Conservation (phyloP, 2,888 invertebrate genomes). For the Myathropa florea region DNA sequence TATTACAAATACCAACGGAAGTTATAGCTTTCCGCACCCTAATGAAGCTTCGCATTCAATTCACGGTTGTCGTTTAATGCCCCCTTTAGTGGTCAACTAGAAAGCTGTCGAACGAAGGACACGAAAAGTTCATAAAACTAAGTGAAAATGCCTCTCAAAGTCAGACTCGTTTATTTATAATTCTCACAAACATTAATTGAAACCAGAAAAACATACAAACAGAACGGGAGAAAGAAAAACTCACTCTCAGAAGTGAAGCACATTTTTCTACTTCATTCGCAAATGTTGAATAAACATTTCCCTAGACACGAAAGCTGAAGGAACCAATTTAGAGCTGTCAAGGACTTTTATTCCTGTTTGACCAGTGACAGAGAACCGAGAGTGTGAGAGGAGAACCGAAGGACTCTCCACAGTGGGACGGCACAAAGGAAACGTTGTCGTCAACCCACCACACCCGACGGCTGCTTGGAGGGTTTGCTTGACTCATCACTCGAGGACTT, state of each 20-base stretch:
- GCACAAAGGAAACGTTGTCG: slow-evolving; percentile 10
- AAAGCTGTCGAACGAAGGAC: too few relatives aligned
- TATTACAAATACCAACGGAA: too few relatives aligned
- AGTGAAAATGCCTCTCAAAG: background rate
- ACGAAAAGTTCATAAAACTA: background rate
- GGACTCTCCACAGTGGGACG: background rate
- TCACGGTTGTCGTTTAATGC: too few relatives aligned
- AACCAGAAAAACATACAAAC: background rate
- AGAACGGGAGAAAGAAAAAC: background rate
- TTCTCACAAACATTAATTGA: background rate
- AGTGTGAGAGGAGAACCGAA: background rate
- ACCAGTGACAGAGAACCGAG: background rate
- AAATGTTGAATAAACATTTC: background rate
- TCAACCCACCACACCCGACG: background rate
- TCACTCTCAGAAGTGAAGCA: slow-evolving; percentile 10
- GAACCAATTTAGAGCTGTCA: slow-evolving; percentile 56
- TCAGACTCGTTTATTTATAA: background rate
- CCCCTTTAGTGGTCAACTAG: too few relatives aligned
- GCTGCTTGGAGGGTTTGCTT: slow-evolving; percentile 24
- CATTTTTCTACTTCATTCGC: slow-evolving; percentile 10
- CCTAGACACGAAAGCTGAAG: slow-evolving; percentile 2
- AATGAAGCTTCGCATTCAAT: too few relatives aligned
- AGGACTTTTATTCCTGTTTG: slow-evolving; percentile 41
- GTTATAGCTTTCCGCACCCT: too few relatives aligned
- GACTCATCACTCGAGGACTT: slow-evolving; percentile 42